Evolutionary conservation across 2,113 vertebrate species (phyloP).

Genomic region (Perca schrenkii): DNA sequence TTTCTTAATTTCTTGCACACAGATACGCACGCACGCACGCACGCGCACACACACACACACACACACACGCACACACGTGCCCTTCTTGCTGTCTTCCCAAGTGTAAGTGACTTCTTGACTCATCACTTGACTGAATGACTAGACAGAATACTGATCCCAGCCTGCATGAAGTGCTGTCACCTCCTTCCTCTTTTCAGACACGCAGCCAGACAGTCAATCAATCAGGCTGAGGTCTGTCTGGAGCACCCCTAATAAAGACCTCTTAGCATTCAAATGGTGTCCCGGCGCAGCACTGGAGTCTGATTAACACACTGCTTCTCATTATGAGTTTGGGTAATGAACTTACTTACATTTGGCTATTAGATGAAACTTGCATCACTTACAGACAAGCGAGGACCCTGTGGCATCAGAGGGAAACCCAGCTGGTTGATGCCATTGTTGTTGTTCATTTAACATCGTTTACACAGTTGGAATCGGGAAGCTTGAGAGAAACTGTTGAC

Average conservation of each 20-base stretch:
- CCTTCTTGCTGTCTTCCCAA: constrained; percentile 30
- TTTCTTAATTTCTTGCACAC: constrained; percentile 9
- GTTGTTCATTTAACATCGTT: constrained; percentile 21
- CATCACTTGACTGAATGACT: constrained; percentile 69
- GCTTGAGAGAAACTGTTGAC: constrained; percentile 24
- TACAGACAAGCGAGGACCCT: constrained; percentile 36
- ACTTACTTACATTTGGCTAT: constrained; percentile 64
- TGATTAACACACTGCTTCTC: constrained; percentile 74
- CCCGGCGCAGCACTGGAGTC: constrained; percentile 53
- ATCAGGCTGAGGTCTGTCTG: constrained; percentile 72
- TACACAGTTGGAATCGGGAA: not conserved
- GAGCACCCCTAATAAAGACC: constrained; percentile 70
- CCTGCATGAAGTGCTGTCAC: constrained; percentile 68
- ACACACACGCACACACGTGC: constrained; percentile 33
- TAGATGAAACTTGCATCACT: constrained; percentile 63
- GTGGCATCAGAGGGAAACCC: constrained; percentile 33
- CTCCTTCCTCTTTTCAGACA: constrained; percentile 62
- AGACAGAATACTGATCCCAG: constrained; percentile 59
- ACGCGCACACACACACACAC: constrained; percentile 14
- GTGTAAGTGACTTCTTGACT: constrained; percentile 70
- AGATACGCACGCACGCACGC: constrained; percentile 13
- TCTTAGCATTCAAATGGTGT: constrained; percentile 75
- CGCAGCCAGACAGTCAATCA: constrained; percentile 79
- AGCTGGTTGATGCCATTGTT: constrained; percentile 24
- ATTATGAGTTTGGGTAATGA: constrained; percentile 71